Percentiles rank a stretch among this genome's conserved stretches.
Conservation (phyloP, 1,140 invertebrate genomes). For the Euschistus heros region DNA sequence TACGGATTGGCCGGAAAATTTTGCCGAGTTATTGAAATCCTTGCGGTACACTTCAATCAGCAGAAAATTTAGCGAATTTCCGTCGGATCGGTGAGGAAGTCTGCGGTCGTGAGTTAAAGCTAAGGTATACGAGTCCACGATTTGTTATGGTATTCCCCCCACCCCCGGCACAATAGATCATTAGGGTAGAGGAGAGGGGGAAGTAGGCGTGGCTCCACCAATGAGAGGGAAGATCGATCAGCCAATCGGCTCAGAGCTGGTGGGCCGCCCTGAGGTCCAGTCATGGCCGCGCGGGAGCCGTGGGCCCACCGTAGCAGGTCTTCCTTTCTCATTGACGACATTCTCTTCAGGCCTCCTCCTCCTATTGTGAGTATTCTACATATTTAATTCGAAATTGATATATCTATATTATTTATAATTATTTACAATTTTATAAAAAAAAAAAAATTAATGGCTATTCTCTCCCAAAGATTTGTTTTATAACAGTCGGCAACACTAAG, state of each 20-base stretch:
- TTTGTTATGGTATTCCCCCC: background rate
- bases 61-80: too few species aligned
- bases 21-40: too few species aligned
- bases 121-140: background rate
- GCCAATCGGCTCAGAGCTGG: background rate
- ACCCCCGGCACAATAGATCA: background rate
- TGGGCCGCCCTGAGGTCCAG: background rate
- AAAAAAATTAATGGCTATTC: too few species aligned
- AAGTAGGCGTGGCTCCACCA: background rate
- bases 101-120: background rate
- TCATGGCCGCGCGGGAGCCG: conserved; percentile 1
- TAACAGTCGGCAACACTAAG: too few species aligned
- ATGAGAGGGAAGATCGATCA: background rate
- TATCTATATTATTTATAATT: too few species aligned
- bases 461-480: too few species aligned
- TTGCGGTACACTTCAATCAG: too few species aligned
- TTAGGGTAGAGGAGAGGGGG: background rate
- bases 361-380: background rate
- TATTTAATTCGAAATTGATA: too few species aligned
- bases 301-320: conserved; percentile 7
- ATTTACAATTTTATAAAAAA: too few species aligned
- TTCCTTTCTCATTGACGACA: conserved; percentile 22
- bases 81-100: too few species aligned
- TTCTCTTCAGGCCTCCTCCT: conserved; percentile 16
- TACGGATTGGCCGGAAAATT: too few species aligned